These are phyloP conservation scores for Cosmopolites sordidus DNA, from an alignment of 2,888 invertebrate genomes.

Conservation along the genomic window DNA sequence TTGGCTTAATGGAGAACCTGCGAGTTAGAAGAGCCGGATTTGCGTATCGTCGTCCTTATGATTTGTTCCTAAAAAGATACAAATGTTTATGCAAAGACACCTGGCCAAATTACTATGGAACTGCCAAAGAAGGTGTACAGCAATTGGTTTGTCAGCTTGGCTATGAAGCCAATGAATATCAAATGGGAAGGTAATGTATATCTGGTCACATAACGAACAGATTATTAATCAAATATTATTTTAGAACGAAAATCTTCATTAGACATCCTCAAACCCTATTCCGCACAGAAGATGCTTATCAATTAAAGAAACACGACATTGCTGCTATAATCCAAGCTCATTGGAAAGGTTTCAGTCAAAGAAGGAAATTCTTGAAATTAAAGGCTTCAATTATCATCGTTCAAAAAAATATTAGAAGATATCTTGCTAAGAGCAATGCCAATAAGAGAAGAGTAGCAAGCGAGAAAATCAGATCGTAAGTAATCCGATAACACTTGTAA, in stretches of 20 bases:
- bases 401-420: slow-evolving; percentile 73
- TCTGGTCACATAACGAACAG: not conserved
- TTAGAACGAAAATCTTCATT: slow-evolving; percentile 84
- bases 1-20: slow-evolving; percentile 91
- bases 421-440: slow-evolving; percentile 65
- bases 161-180: slow-evolving; percentile 72
- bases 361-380: slow-evolving; percentile 66
- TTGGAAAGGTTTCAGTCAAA: slow-evolving; percentile 72
- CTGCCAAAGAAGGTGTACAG: slow-evolving; percentile 73
- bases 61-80: slow-evolving; percentile 82
- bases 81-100: slow-evolving; percentile 79
- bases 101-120: slow-evolving; percentile 78
- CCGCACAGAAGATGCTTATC: slow-evolving; percentile 86
- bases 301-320: slow-evolving; percentile 78
- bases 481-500: not conserved
- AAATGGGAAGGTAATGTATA: slow-evolving; percentile 79
- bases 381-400: slow-evolving; percentile 63
- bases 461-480: slow-evolving; percentile 60
- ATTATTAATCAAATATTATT: too few relatives aligned
- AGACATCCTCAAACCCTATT: slow-evolving; percentile 86
- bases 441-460: slow-evolving; percentile 68
- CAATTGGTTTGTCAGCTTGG: slow-evolving; percentile 66
- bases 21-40: slow-evolving; percentile 89
- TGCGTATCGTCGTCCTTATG: slow-evolving; percentile 82
- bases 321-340: slow-evolving; percentile 80